Base-by-base conservation (phyloP, 2,797 vertebrate species). In the Orestias chungarensis region DNA sequence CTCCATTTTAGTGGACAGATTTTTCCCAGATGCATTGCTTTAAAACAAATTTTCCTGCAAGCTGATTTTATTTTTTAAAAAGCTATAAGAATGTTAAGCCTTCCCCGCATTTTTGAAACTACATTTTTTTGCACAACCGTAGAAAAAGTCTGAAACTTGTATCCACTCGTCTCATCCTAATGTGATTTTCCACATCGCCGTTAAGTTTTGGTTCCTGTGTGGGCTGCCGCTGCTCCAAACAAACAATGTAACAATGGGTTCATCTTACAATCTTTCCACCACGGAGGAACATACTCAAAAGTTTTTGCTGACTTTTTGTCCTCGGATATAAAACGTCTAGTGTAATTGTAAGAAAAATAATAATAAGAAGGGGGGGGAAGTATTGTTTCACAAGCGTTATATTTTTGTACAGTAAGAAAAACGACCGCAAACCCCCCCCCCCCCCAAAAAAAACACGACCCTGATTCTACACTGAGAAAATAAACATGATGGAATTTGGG, bases 401-500 rank as follows among this genome's bases (percentile, higher is more conserved):
- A 90, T 87, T 91, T 81, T 82, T 73, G 52, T 75, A 78, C 87
- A 88, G 88, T 17, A 67, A 64, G 71, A 38, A 83, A 68, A 35
- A 27, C n/a, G n/a, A n/a, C n/a, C n/a, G n/a, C n/a, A n/a, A n/a
- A n/a, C n/a, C n/a, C n/a, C n/a, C n/a, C n/a, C n/a, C n/a, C n/a
- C n/a, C n/a, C n/a, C n/a, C n/a, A 64, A 72, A 42, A 83, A 71
- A 29, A 27, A 27, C 31, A 25, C 40, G 35, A 10, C 55, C 44
- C 73, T 1, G 66, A 92, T 85, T 88, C 79, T 68, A 76, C 87
- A 85, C 82, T 85, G 89, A 91, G 83, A 90, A 93, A 94, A 94
- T 82, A 94, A 93, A 92, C 91, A 91, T 70, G 29, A 77, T 85
- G 90, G 91, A 93, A 94, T 93, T 88, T 91, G 87, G 91, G 88